phyloP scores from a whole-genome alignment of 2,888 invertebrate species.

The Panopea generosa region DNA sequence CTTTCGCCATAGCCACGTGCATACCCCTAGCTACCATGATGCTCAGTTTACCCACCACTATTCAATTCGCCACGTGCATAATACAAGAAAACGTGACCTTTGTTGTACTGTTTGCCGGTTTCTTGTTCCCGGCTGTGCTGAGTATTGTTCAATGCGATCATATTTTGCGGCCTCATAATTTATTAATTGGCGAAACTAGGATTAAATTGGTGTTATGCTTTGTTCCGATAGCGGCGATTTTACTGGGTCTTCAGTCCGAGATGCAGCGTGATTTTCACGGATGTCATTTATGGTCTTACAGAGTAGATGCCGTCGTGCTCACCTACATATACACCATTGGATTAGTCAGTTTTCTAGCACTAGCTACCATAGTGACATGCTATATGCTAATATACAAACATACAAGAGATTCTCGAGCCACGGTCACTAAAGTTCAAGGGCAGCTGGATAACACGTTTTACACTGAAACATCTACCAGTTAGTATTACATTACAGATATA shows the following conservation, averaged over 20 bases:
- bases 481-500: no score
- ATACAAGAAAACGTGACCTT: slow-evolving; percentile 37
- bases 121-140: slow-evolving; percentile 26
- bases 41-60: slow-evolving; percentile 16
- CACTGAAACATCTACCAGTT: no score
- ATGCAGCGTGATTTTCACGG: slow-evolving; percentile 30
- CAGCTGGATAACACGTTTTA: no score
- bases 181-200: no score
- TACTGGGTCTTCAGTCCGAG: slow-evolving; percentile 24
- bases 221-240: not conserved
- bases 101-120: slow-evolving; percentile 34
- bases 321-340: slow-evolving; percentile 26
- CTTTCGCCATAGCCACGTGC: slow-evolving; percentile 28
- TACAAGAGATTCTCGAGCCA: not conserved
- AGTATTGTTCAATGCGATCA: slow-evolving; percentile 39
- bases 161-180: slow-evolving; percentile 2
- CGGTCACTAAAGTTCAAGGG: no score
- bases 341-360: not conserved
- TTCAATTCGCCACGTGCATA: slow-evolving; percentile 11
- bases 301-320: slow-evolving; percentile 26
- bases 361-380: slow-evolving; percentile 20
- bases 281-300: slow-evolving; percentile 37
- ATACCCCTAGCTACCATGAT: slow-evolving; percentile 31
- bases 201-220: no score
- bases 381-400: slow-evolving; percentile 31